These are phyloP conservation scores for Drosophila ogumai DNA, from an alignment of 1,140 invertebrate genomes.

Conservation along the genomic window DNA sequence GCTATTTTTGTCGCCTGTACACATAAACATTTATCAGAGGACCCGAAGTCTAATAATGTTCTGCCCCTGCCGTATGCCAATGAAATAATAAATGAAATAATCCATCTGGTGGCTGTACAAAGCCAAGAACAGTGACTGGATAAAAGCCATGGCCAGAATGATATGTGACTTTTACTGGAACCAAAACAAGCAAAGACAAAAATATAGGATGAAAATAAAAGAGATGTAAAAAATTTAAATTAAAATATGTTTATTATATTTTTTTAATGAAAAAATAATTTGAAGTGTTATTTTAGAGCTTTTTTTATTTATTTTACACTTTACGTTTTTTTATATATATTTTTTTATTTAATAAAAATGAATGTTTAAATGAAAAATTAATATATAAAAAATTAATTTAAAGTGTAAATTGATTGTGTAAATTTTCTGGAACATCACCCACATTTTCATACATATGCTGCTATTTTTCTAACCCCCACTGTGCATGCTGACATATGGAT, in stretches of 20 bases:
- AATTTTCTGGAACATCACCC: background rate
- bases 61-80: constrained; percentile 12
- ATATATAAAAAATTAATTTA: background rate
- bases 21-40: background rate
- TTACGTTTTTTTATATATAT: too few species aligned
- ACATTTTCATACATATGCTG: background rate
- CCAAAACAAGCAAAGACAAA: background rate
- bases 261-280: too few species aligned
- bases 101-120: constrained; percentile 23
- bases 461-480: background rate
- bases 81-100: constrained; percentile 31
- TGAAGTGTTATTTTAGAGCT: too few species aligned
- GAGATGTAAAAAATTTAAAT: background rate
- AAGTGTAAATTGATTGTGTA: background rate
- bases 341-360: too few species aligned
- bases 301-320: too few species aligned
- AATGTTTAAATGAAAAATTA: too few species aligned
- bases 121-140: constrained; percentile 14
- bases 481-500: constrained; percentile 8
- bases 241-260: too few species aligned
- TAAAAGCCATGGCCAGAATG: constrained; percentile 9
- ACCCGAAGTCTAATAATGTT: background rate
- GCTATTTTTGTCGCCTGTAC: constrained; percentile 33
- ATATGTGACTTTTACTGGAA: background rate
- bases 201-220: background rate